Conservation (phyloP, 2,888 invertebrate genomes). For the Microctonus brassicae region DNA sequence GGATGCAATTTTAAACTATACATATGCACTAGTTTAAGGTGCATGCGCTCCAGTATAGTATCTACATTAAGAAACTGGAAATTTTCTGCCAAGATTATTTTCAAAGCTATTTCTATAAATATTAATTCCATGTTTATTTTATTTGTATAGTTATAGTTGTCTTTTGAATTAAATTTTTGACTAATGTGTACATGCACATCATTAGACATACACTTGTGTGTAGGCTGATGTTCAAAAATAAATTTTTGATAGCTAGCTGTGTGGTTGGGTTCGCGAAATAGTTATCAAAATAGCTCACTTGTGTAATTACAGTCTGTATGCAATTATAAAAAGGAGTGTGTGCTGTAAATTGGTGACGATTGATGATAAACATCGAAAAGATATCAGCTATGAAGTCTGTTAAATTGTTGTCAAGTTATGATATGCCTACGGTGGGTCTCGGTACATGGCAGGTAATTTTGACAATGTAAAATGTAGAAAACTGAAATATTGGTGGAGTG, state of each 20-base stretch:
- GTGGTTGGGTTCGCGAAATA: slow-evolving; percentile 14
- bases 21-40: slow-evolving; percentile 12
- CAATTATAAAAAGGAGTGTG: slow-evolving; percentile 33
- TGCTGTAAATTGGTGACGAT: slow-evolving; percentile 32
- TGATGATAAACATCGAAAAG: too few species aligned
- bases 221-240: slow-evolving; percentile 16
- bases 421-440: slow-evolving; percentile 80
- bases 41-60: slow-evolving; percentile 23
- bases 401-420: slow-evolving; percentile 67
- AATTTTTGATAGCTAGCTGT: not conserved
- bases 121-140: not conserved
- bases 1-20: not conserved
- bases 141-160: not conserved
- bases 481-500: too few species aligned
- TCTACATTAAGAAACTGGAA: not conserved
- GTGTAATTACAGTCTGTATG: slow-evolving; percentile 44
- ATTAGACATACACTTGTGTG: not conserved
- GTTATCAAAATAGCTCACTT: slow-evolving; percentile 44
- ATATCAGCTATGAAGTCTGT: slow-evolving; percentile 55
- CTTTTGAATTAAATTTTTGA: not conserved
- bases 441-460: slow-evolving; percentile 79
- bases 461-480: slow-evolving; percentile 9
- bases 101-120: not conserved
- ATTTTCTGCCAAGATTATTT: not conserved
- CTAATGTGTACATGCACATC: not conserved